Conservation (phyloP, 2,888 invertebrate species). For the Drosophila atripex region DNA sequence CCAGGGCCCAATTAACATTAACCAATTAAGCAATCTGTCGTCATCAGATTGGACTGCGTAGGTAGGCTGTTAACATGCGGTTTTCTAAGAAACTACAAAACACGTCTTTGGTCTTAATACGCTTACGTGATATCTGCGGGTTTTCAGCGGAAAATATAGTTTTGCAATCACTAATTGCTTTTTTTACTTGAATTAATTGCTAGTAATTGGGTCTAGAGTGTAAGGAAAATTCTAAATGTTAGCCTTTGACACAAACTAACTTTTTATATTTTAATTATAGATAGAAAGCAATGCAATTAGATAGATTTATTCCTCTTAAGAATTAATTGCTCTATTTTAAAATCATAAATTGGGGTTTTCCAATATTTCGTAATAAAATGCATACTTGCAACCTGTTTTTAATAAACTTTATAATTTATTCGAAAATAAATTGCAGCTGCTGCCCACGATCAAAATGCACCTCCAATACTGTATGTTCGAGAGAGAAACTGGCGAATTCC, state of each 20-base stretch:
- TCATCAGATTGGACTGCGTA: slow-evolving; percentile 1
- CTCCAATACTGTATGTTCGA: slow-evolving; percentile 88
- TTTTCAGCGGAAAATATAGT: background rate
- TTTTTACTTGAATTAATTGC: background rate
- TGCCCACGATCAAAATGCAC: slow-evolving; percentile 82
- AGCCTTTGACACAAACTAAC: background rate
- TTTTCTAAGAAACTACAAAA: background rate
- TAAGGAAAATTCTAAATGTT: background rate
- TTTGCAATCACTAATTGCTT: slow-evolving; percentile 1
- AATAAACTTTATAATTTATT: slow-evolving; percentile 7
- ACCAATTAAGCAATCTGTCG: slow-evolving; percentile 28
- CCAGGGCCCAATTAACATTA: slow-evolving; percentile 11
- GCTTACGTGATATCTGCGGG: background rate
- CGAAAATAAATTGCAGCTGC: slow-evolving; percentile 52
- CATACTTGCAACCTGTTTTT: slow-evolving; percentile 8
- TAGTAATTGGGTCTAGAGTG: background rate
- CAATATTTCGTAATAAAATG: background rate
- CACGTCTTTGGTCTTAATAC: background rate
- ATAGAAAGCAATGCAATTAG: too few relatives aligned
- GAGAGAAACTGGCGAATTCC: slow-evolving; percentile 90
- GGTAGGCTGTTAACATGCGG: background rate
- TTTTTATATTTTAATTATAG: background rate
- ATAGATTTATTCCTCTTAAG: too few relatives aligned
- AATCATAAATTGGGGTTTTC: background rate
- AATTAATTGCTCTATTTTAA: too few relatives aligned